Percentiles rank a stretch among this genome's conserved stretches.
These are phyloP conservation scores for Vicugna pacos DNA, from an alignment of 2,113 vertebrate genomes.

Conservation along the genomic window DNA sequence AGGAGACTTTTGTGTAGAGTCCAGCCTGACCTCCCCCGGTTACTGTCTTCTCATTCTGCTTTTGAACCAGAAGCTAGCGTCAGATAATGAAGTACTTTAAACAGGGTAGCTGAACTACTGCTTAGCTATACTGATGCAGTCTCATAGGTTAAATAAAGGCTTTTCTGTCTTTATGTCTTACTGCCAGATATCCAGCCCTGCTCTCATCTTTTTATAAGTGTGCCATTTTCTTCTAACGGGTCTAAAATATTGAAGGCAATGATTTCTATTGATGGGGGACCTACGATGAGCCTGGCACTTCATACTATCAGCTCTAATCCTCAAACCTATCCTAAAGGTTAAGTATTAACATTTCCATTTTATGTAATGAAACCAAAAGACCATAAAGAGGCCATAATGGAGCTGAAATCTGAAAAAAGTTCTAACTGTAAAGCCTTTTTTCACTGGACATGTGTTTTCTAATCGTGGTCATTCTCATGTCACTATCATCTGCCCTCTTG, in stretches of 20 bases:
- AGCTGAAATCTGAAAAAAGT: not conserved
- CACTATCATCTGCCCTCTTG: not conserved
- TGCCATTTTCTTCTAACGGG: not conserved
- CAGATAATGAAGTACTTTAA: not conserved
- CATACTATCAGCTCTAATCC: not conserved
- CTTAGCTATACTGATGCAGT: not conserved
- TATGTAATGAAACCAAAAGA: not conserved
- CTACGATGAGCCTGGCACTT: not conserved
- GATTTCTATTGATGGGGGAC: not conserved
- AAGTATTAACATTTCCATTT: slow-evolving; percentile 36
- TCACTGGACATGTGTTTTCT: not conserved
- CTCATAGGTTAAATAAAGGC: not conserved
- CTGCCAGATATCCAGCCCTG: not conserved
- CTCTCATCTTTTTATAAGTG: not conserved
- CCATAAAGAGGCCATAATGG: not conserved
- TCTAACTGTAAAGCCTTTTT: not conserved
- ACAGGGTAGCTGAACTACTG: not conserved
- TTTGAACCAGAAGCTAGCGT: not conserved
- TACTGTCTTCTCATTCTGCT: not conserved
- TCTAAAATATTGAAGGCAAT: slow-evolving; percentile 1
- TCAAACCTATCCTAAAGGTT: slow-evolving; percentile 19
- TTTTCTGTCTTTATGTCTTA: not conserved
- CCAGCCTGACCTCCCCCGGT: not conserved
- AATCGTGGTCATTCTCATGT: not conserved
- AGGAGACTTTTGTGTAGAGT: not conserved